Evolutionary conservation across 37 sponge, comb jelly and placozoan genomes (phyloP), one percentile per base, ranked within the genome.

Genomic region (Oopsacas minuta): DNA sequence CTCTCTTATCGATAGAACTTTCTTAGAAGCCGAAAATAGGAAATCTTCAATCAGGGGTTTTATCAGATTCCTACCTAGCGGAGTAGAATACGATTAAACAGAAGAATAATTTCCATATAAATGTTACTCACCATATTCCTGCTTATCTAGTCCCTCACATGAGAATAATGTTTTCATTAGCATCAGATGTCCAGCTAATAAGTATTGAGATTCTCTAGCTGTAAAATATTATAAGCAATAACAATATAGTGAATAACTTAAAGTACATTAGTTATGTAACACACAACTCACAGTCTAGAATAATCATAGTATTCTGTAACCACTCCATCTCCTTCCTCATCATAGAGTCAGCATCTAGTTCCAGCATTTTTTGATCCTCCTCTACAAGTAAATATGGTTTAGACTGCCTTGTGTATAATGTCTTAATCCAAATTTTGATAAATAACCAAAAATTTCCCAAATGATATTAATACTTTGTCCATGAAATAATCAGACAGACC

Each of bases 21-120:
- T 38, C 38, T 81, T 90, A 36, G 94, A 94, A 1, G 97, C 97
- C 23, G 97, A 92, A 52, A 96, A 96, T 38, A 96, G 89, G 87
- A 94, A 94, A 42, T 87, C 53, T 30, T 85, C 86, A 0, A 96
- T 37, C 10, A 96, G 87, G 3, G 86, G 52, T 30, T 38, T 81
- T 35, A 86, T 82, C 0, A 96, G 86, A 30, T 88, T 87, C 17
- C 52, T 37, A 28, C 91, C 93, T 89, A 36, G 32, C 28, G 0
- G 37, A 0, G 37, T 0, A 25, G 22, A 20, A 51, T 23, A 5
- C 22, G 0, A 53, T 15, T 83, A 7, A 7, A 17, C 15, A 0
- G 0, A 30, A 1, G 5, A 30, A 34, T 83, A 36, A 20, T 8
- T 17, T 52, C 28, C 52, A 84, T n/a, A 1, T 39, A 0, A 81